Evolutionary conservation across 2,113 vertebrate genomes (phyloP), one percentile per base, ranked within the genome.

Genomic region (Kryptolebias marmoratus): DNA sequence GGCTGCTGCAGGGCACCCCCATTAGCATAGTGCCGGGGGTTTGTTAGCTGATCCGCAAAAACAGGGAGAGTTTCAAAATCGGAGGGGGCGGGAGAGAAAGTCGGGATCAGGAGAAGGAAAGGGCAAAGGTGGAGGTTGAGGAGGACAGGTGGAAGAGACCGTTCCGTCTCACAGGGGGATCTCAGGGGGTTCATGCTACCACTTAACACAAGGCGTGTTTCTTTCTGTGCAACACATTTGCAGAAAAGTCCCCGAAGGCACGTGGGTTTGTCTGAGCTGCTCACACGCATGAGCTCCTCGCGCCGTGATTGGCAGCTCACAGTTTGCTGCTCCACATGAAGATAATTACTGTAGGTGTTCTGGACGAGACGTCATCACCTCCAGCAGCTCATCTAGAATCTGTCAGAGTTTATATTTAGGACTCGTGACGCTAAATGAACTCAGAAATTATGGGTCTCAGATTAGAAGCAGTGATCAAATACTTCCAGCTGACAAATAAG

Each of bases 1-100:
- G 90, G 81, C 59, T 72, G 86, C 90, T 83, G 81, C 73, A 59
- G 84, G 88, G 81, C 84, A 81, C 77, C 66, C 50, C 77, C 86
- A 87, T 88, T 81, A 88, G 71, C 84, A 77, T 31, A 31, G 72
- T 11, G 64, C 74, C 10, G 16, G 44, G n/a, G 60, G 56, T 79
- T 72, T 45, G 80, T 77, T 72, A 68, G 73, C 58, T 1, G 57
- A 75, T 16, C 45, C 50, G 18, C 39, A 32, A 28, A 58, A 68
- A 71, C 50, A 52, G 31, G 32, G 39, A 72, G 2, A 11, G 27
- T 59, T 28, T 80, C 62, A 62, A 69, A 77, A 39, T 11, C 22
- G 22, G 22, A 22, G 22, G 22, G 22, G 22, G 8, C 11, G 27
- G 5, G 31, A 61, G 66, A 71, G 14, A 48, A 44, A 65, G 60